A percentile compares a stretch with the other conserved stretches of the same genome.
These are phyloP conservation scores for Diadromus collaris DNA, from an alignment of 2,888 invertebrate species.

Conservation along the genomic window DNA sequence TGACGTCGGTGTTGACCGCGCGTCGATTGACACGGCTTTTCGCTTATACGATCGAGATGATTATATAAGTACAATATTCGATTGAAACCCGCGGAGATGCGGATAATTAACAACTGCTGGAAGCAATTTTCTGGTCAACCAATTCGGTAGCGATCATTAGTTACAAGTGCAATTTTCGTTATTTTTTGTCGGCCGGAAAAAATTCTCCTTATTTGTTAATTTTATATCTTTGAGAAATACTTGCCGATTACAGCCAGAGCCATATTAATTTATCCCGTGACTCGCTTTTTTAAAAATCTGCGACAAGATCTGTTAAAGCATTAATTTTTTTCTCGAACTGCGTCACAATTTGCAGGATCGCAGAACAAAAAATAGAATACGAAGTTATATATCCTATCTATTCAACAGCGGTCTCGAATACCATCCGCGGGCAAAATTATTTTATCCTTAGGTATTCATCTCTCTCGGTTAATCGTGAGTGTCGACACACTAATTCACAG, in stretches of 20 bases:
- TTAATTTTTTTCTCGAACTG: constrained; percentile 12
- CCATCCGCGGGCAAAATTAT: constrained; percentile 13
- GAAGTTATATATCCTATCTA: constrained; percentile 2
- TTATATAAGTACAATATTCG: constrained; percentile 50
- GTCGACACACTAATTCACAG: constrained; percentile 42
- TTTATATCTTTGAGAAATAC: neutral
- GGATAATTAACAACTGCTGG: constrained; percentile 14
- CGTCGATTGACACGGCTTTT: constrained; percentile 15
- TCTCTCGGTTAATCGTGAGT: constrained; percentile 25
- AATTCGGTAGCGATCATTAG: constrained; percentile 9
- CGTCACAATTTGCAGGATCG: neutral
- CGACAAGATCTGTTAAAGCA: constrained; percentile 16
- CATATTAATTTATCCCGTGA: constrained; percentile 19
- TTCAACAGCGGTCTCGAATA: constrained; percentile 37
- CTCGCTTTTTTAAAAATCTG: neutral
- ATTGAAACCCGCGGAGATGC: constrained; percentile 21
- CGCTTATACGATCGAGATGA: constrained; percentile 18
- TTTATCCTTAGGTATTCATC: constrained; percentile 15
- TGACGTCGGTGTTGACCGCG: constrained; percentile 16
- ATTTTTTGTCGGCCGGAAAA: neutral
- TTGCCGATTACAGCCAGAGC: constrained; percentile 8
- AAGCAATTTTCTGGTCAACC: constrained; percentile 10
- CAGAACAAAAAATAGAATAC: neutral
- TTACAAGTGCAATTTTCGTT: constrained; percentile 2
- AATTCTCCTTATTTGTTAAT: neutral